A percentile compares a stretch with the other conserved stretches of the same genome.
Evolutionary conservation across 2,797 vertebrate genomes (phyloP).

Genomic region (Dallia pectoralis): DNA sequence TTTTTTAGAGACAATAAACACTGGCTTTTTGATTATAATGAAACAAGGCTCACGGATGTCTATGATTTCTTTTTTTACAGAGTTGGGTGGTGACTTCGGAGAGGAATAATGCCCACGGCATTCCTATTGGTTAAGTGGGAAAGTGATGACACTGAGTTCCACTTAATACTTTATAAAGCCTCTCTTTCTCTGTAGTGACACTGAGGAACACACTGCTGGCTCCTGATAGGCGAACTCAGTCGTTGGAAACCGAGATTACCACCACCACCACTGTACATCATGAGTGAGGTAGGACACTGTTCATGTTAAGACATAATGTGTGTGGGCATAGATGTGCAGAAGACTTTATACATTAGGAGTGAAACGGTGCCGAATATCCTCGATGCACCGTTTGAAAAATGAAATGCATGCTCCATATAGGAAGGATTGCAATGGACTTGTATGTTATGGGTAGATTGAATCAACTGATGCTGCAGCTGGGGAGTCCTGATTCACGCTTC

Average conservation of each 20-base stretch:
- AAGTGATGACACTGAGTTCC: constrained; percentile 68
- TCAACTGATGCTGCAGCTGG: constrained; percentile 12
- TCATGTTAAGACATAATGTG: constrained; percentile 23
- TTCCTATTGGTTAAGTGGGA: constrained; percentile 75
- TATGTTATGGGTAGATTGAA: constrained; percentile 21
- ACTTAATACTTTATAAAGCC: constrained; percentile 77
- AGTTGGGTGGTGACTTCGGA: constrained; percentile 69
- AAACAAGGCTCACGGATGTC: constrained; percentile 56
- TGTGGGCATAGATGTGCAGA: too few relatives aligned
- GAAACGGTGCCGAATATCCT: not conserved
- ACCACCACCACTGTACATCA: constrained; percentile 57
- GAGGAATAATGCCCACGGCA: constrained; percentile 66
- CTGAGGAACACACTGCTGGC: constrained; percentile 60
- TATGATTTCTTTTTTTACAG: constrained; percentile 65
- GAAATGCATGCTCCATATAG: not conserved
- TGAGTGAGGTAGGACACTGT: constrained; percentile 77
- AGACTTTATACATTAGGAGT: not conserved
- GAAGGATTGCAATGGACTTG: constrained; percentile 5
- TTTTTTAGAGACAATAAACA: constrained; percentile 37
- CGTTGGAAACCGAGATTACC: constrained; percentile 54
- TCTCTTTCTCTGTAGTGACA: constrained; percentile 51
- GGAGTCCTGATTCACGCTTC: constrained; percentile 13
- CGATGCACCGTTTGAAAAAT: not conserved
- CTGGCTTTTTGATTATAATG: constrained; percentile 41
- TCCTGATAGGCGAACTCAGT: constrained; percentile 45